phyloP scores from a whole-genome alignment of 1,140 invertebrate species.

The Cyclina sinensis region DNA sequence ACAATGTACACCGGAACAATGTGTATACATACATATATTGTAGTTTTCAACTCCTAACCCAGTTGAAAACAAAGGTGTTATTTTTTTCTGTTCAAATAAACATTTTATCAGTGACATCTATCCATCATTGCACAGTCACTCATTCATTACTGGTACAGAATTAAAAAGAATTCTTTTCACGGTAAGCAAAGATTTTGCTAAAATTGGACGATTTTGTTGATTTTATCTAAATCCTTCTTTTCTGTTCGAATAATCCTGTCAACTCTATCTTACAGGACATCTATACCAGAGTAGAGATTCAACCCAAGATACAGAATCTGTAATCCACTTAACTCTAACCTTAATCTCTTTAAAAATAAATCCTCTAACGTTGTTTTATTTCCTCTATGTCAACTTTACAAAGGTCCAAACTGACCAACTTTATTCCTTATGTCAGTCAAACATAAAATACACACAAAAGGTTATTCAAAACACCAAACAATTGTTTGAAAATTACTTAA shows the following conservation, averaged over 20 bases:
- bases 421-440: background rate
- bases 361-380: conserved; percentile 3
- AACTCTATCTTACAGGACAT: conserved; percentile 49
- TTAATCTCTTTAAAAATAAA: conserved; percentile 44
- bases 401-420: background rate
- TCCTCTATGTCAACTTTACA: background rate
- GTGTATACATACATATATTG: background rate
- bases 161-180: conserved; percentile 5
- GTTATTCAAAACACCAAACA: conserved; percentile 1
- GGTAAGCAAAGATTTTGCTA: background rate
- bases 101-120: conserved; percentile 57
- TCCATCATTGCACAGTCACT: conserved; percentile 28
- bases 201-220: conserved; percentile 5
- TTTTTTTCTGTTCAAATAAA: conserved; percentile 20
- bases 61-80: conserved; percentile 34
- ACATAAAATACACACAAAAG: background rate
- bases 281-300: conserved; percentile 61
- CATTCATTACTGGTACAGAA: background rate
- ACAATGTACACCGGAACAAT: conserved; percentile 28
- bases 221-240: conserved; percentile 54
- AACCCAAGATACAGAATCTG: conserved; percentile 13
- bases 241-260: conserved; percentile 50
- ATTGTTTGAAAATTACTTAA: conserved; percentile 14
- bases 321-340: conserved; percentile 53
- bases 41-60: background rate